Evolutionary conservation across 2,888 invertebrate genomes (phyloP).

Genomic region (Synanthedon vespiformis): DNA sequence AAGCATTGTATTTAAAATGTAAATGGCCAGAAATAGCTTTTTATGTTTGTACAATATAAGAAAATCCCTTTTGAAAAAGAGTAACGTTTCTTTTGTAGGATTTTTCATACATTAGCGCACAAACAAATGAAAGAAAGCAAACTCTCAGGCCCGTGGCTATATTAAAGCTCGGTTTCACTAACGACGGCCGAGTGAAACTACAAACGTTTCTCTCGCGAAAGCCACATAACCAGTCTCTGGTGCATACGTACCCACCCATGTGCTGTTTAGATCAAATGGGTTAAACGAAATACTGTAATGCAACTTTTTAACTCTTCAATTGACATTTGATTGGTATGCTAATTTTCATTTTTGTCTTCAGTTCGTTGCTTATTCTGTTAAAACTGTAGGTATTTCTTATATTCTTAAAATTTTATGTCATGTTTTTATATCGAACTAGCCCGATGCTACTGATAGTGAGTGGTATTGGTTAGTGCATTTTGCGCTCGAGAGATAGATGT

Average conservation of each 20-base stretch:
- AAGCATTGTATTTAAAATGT: neutral
- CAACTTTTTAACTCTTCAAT: too few species aligned
- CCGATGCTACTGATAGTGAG: slow-evolving; percentile 61
- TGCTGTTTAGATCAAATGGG: neutral
- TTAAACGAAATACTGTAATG: neutral
- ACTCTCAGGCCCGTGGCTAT: slow-evolving; percentile 7
- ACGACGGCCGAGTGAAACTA: slow-evolving; percentile 45
- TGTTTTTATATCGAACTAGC: too few species aligned
- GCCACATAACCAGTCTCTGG: slow-evolving; percentile 40
- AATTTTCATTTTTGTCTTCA: too few species aligned
- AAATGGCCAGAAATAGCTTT: neutral
- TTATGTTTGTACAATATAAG: neutral
- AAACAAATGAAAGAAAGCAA: slow-evolving; percentile 10
- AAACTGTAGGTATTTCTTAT: too few species aligned
- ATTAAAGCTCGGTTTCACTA: slow-evolving; percentile 42
- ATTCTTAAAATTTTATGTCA: too few species aligned
- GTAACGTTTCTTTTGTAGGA: slow-evolving; percentile 2
- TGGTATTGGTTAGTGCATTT: slow-evolving; percentile 23
- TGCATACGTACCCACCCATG: slow-evolving; percentile 5
- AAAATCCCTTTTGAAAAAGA: neutral
- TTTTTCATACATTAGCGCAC: slow-evolving; percentile 2
- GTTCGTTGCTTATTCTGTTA: too few species aligned
- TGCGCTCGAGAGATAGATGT: slow-evolving; percentile 36
- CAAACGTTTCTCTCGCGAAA: slow-evolving; percentile 55
- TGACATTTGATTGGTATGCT: too few species aligned